phyloP scores from a whole-genome alignment of 2,113 vertebrate species.

The Oncorhynchus nerka region DNA sequence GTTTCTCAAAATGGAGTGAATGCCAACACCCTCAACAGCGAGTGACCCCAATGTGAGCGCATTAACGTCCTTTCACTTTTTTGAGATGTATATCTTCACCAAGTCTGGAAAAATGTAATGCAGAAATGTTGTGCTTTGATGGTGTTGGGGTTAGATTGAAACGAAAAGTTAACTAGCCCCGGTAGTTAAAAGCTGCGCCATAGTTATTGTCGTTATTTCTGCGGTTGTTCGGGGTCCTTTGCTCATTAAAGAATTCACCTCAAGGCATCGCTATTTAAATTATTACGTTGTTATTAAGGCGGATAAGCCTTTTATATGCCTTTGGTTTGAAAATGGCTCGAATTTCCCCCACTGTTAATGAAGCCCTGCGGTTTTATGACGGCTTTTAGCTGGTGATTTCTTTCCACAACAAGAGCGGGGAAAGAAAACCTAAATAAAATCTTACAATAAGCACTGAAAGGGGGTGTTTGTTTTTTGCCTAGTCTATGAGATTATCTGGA shows the following conservation, averaged over 20 bases:
- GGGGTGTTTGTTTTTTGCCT: not conserved
- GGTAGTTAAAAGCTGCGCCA: conserved; percentile 25
- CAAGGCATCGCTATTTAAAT: conserved; percentile 55
- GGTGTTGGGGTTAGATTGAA: conserved; percentile 42
- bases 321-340: conserved; percentile 55
- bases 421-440: conserved; percentile 2
- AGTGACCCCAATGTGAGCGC: not conserved
- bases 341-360: conserved; percentile 64
- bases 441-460: conserved; percentile 37
- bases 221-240: conserved; percentile 40
- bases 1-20: not conserved
- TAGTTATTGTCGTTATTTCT: conserved; percentile 59
- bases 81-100: conserved; percentile 60
- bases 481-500: not conserved
- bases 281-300: conserved; percentile 61
- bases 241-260: conserved; percentile 56
- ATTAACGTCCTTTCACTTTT: conserved; percentile 45
- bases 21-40: not conserved
- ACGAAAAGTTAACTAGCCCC: conserved; percentile 37
- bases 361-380: conserved; percentile 58
- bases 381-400: conserved; percentile 26
- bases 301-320: conserved; percentile 61
- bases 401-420: conserved; percentile 50
- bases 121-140: conserved; percentile 63
- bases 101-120: conserved; percentile 62